phyloP scores from a whole-genome alignment of 1,140 invertebrate genomes.

The Nasonia giraulti region DNA sequence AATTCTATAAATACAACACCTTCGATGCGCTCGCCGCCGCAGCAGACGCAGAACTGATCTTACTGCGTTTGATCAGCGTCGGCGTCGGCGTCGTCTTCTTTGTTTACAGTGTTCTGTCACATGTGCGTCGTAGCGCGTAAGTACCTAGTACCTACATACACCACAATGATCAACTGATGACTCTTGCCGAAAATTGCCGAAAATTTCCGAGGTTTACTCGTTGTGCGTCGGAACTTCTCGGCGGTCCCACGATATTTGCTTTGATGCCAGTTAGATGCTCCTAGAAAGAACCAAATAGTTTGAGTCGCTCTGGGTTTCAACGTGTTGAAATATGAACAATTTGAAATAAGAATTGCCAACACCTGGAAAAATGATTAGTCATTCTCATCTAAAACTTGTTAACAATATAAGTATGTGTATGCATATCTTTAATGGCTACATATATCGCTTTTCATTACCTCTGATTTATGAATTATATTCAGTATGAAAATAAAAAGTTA shows the following conservation, averaged over 20 bases:
- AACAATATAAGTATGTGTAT: too few species aligned
- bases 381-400: neutral
- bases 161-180: neutral
- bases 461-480: neutral
- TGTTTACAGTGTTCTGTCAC: slow-evolving; percentile 14
- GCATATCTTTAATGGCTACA: neutral
- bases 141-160: too few species aligned
- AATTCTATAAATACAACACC: neutral
- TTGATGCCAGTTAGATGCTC: too few species aligned
- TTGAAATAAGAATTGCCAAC: neutral
- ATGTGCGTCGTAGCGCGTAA: neutral
- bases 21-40: neutral
- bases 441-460: neutral
- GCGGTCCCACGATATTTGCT: too few species aligned
- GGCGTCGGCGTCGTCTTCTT: neutral
- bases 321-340: too few species aligned
- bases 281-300: too few species aligned
- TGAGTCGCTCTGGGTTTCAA: too few species aligned
- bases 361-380: neutral
- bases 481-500: neutral
- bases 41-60: neutral
- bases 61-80: neutral
- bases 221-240: too few species aligned
- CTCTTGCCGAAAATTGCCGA: too few species aligned
- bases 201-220: too few species aligned